Conservation (phyloP, 2,113 vertebrate species). For the Empidonax traillii region DNA sequence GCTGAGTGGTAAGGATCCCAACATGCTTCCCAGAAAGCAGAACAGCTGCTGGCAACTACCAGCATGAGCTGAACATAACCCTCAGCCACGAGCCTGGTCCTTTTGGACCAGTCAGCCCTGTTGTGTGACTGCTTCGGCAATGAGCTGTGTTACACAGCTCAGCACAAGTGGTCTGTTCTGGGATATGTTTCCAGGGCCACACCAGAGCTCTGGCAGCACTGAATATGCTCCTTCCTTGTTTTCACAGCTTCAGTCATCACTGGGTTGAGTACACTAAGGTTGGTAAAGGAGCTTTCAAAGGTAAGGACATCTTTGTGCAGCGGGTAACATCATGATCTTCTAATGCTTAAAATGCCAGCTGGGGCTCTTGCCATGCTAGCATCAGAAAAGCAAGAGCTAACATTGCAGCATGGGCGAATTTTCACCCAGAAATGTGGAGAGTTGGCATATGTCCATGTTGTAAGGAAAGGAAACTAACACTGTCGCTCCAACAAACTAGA, state of each 20-base stretch:
- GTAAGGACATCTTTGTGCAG: neutral
- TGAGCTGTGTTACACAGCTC: neutral
- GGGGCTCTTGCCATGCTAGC: neutral
- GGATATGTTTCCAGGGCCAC: neutral
- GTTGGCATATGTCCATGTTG: neutral
- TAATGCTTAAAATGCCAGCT: neutral
- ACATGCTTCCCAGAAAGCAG: neutral
- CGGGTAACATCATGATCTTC: neutral
- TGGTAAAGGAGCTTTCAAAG: neutral
- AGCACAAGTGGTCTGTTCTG: fast-evolving
- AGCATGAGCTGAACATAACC: neutral
- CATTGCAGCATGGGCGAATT: neutral
- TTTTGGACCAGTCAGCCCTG: fast-evolving
- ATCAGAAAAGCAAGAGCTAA: neutral
- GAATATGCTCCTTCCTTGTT: neutral
- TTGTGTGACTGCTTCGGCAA: neutral
- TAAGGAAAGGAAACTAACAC: neutral
- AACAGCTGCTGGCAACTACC: neutral
- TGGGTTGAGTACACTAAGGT: neutral
- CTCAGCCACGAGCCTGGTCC: neutral
- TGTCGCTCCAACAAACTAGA: neutral
- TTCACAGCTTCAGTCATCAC: neutral
- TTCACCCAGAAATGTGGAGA: neutral
- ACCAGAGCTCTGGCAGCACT: neutral
- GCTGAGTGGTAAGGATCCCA: neutral